These are phyloP conservation scores for Corythaixoides concolor DNA, from an alignment of 2,113 vertebrate genomes.

Conservation along the genomic window DNA sequence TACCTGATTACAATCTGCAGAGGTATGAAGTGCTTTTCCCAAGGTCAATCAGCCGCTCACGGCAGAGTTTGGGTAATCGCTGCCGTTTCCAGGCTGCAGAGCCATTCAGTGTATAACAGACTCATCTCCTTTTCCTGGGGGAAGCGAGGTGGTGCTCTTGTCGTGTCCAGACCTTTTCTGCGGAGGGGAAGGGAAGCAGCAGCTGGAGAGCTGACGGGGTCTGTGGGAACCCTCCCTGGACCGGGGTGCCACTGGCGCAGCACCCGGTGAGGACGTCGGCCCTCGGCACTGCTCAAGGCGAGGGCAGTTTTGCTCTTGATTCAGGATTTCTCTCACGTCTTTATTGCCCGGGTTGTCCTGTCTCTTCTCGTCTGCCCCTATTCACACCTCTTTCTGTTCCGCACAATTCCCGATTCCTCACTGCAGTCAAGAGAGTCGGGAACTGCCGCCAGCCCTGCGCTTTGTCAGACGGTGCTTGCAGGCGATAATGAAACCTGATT, in stretches of 20 bases:
- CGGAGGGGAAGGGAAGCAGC: not conserved
- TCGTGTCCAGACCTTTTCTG: accelerated
- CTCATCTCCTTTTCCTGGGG: not conserved
- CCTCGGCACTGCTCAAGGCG: accelerated
- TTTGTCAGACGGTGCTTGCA: not conserved
- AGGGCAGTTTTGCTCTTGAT: not conserved
- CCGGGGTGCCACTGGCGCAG: not conserved
- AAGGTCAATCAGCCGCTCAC: not conserved
- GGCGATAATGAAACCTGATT: not conserved
- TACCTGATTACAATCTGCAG: constrained; percentile 12
- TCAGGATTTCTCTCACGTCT: accelerated
- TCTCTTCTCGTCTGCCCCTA: not conserved
- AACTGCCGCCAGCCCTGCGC: not conserved
- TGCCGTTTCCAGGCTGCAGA: not conserved
- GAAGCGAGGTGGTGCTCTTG: not conserved
- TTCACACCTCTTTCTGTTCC: not conserved
- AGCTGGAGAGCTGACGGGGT: not conserved
- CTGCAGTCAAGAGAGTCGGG: not conserved
- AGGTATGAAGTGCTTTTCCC: not conserved
- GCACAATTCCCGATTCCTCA: not conserved
- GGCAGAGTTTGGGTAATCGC: not conserved
- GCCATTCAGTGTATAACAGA: not conserved
- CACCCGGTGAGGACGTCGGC: accelerated
- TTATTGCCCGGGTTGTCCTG: accelerated
- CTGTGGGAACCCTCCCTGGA: not conserved